Base-by-base conservation (phyloP, 2,888 invertebrate species). In the Amiota communis region DNA sequence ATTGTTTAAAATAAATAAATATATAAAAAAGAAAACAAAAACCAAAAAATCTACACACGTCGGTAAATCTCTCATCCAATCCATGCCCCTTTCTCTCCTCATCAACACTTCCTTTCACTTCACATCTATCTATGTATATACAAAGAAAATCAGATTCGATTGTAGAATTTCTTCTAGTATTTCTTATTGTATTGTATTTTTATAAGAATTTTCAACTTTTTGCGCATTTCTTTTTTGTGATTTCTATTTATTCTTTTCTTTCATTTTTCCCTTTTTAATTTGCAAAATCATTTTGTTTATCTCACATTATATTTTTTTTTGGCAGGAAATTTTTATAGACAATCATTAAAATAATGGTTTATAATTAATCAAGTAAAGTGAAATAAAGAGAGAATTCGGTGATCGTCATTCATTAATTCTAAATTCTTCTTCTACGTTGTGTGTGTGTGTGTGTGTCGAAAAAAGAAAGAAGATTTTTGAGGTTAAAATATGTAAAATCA, bases 201-300 rank as follows among this genome's bases (percentile, higher is more conserved):
- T 36, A 36, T 36, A 36, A 36, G 11, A 6, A 10, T 17, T 17
- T 48, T 65, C 65, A 48, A 48, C 48, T 76, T 72, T 82, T 74
- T 84, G 79, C 82, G 81, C 81, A 84, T 80, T 80, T 74, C 63
- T 76, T 36, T 36, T 36, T 36, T 6, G 8, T 36, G 36, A 6
- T 6, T 36, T 23, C 2, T 23, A 2, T 23, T 23, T 23, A 2
- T 3, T 77, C 71, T n/a, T 9, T 59, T n/a, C 3, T 9, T 64
- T 76, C 72, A 71, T 53, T 79, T 74, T 49, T 36, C 8, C 36
- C 36, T 36, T 36, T 36, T 71, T 47, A 70, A 72, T 56, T 56
- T 76, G 79, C 74, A 76, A 84, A 36, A 77, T 82, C 84, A 84
- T 81, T 78, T 77, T 80, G 80, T 81, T 81, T 80, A 53, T 46